phyloP scores from a whole-genome alignment of 2,888 invertebrate species.

The Lasius fuliginosus region DNA sequence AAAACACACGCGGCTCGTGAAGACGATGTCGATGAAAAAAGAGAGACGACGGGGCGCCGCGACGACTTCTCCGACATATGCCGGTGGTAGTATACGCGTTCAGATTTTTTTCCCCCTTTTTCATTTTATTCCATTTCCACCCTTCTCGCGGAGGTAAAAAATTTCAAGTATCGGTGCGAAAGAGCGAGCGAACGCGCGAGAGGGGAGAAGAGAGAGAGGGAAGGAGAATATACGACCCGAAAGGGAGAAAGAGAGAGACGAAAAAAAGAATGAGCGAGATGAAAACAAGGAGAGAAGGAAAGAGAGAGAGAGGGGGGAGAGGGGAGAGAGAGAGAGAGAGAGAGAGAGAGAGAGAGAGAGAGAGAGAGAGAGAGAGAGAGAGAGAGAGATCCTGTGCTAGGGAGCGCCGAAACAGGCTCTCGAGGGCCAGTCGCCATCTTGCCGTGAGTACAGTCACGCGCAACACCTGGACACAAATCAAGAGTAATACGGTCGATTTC shows the following conservation, averaged over 20 bases:
- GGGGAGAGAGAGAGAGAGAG: constrained; percentile 64
- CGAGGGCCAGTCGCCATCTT: constrained; percentile 85
- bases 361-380: constrained; percentile 66
- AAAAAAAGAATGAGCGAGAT: constrained; percentile 59
- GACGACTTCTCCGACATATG: constrained; percentile 61
- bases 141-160: constrained; percentile 79
- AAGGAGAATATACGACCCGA: constrained; percentile 63
- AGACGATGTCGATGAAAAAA: constrained; percentile 34
- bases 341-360: constrained; percentile 51
- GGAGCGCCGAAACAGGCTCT: constrained; percentile 82
- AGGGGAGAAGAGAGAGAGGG: constrained; percentile 61
- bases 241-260: constrained; percentile 55
- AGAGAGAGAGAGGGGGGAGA: constrained; percentile 61
- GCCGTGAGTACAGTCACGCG: constrained; percentile 83
- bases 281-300: constrained; percentile 60
- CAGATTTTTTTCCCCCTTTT: constrained; percentile 71
- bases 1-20: constrained; percentile 17
- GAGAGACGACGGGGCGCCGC: constrained; percentile 23
- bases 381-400: constrained; percentile 58
- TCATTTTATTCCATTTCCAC: constrained; percentile 79
- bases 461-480: constrained; percentile 75
- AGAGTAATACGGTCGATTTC: constrained; percentile 59
- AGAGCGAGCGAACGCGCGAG: constrained; percentile 65
- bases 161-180: constrained; percentile 78
- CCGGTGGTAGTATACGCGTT: constrained; percentile 62